These are phyloP conservation scores for Drosophila rellima DNA, from an alignment of 2,888 invertebrate genomes.

Conservation along the genomic window DNA sequence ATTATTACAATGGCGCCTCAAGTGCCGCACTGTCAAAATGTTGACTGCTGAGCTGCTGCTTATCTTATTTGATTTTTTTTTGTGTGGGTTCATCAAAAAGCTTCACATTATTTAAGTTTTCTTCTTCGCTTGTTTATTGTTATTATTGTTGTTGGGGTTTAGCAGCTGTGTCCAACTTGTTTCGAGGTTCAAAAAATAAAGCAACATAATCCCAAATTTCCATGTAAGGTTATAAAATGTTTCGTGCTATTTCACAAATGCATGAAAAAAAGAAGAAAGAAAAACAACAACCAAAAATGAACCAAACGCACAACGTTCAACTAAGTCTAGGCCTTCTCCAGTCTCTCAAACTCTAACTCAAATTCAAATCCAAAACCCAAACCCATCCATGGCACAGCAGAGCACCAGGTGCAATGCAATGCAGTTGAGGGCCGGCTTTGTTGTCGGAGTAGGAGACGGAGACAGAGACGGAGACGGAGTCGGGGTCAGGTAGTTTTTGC, in stretches of 20 bases:
- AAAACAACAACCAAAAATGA: constrained; percentile 5
- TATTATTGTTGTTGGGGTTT: constrained; percentile 42
- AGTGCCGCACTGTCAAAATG: constrained; percentile 58
- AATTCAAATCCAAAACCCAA: constrained; percentile 22
- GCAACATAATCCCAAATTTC: constrained; percentile 67
- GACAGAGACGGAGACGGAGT: constrained; percentile 44
- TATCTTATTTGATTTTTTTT: constrained; percentile 49
- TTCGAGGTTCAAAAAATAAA: constrained; percentile 74
- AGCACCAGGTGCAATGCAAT: constrained; percentile 73
- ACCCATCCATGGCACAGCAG: constrained; percentile 33
- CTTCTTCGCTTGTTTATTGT: constrained; percentile 45
- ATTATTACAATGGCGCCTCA: constrained; percentile 82
- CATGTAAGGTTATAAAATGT: constrained; percentile 79
- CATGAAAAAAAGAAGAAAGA: constrained; percentile 61
- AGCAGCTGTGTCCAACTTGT: constrained; percentile 51
- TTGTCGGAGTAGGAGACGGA: constrained; percentile 44
- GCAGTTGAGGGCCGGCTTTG: constrained; percentile 54
- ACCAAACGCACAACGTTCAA: constrained; percentile 17
- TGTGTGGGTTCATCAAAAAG: constrained; percentile 72
- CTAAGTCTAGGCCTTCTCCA: constrained; percentile 34
- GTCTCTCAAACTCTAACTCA: constrained; percentile 10
- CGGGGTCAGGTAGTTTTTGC: constrained; percentile 71
- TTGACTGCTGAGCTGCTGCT: constrained; percentile 40
- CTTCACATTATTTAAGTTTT: constrained; percentile 65
- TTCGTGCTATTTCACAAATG: constrained; percentile 71